Conservation (phyloP, 2,888 invertebrate species). For the Tiphia femorata region DNA sequence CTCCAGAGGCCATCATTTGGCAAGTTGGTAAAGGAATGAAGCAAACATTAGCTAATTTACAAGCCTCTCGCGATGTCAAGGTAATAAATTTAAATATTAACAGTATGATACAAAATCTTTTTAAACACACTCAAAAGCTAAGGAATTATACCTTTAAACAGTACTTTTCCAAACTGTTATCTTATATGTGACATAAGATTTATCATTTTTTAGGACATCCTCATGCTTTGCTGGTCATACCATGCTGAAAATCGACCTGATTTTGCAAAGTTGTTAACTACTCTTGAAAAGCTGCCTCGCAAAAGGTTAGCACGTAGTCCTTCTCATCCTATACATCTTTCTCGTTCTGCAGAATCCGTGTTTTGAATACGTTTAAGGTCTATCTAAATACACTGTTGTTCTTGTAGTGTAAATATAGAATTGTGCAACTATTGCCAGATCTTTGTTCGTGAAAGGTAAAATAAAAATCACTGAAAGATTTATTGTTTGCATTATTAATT, state of each 20-base stretch:
- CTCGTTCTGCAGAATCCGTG: constrained; percentile 95
- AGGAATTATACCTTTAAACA: too few species aligned
- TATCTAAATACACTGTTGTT: constrained; percentile 60
- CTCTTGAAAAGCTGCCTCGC: constrained; percentile 93
- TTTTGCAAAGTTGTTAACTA: constrained; percentile 86
- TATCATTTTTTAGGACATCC: constrained; percentile 80
- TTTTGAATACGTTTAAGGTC: constrained; percentile 74
- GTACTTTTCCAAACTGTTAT: too few species aligned
- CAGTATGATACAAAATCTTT: too few species aligned
- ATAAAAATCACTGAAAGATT: constrained; percentile 53
- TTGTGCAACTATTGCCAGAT: constrained; percentile 54
- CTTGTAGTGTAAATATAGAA: constrained; percentile 63
- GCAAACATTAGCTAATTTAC: constrained; percentile 93
- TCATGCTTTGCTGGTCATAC: constrained; percentile 97
- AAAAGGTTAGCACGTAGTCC: constrained; percentile 96
- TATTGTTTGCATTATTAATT: constrained; percentile 22
- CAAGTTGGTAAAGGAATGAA: constrained; percentile 98
- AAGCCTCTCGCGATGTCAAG: constrained; percentile 96
- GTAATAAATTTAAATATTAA: constrained; percentile 69
- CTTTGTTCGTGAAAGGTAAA: constrained; percentile 58
- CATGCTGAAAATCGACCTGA: constrained; percentile 88
- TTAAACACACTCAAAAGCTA: too few species aligned
- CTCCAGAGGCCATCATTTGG: constrained; percentile 97
- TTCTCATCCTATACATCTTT: constrained; percentile 97
- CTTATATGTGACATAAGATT: too few species aligned